phyloP scores from a whole-genome alignment of 2,888 invertebrate genomes.

The Drosophila koepferae region DNA sequence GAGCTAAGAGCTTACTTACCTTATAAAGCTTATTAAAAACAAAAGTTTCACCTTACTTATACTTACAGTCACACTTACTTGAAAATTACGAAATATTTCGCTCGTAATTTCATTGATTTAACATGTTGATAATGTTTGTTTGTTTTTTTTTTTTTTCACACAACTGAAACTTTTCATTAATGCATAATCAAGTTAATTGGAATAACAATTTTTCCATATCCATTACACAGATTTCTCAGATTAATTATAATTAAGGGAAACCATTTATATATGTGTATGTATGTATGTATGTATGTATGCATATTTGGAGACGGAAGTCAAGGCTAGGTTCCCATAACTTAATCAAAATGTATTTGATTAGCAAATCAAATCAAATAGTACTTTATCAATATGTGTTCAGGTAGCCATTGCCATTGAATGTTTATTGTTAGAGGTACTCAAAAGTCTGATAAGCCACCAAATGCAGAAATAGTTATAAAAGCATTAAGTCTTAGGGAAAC shows the following conservation, averaged over 20 bases:
- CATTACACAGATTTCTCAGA: conserved; percentile 45
- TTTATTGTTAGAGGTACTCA: background rate
- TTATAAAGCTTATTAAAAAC: background rate
- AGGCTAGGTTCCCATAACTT: conserved; percentile 23
- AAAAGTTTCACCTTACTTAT: background rate
- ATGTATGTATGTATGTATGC: background rate
- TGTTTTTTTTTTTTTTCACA: background rate
- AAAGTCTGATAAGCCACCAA: conserved; percentile 21
- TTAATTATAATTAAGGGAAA: conserved; percentile 8
- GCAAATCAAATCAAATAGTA: background rate
- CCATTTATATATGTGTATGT: background rate
- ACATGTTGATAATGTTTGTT: background rate
- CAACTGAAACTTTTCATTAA: background rate
- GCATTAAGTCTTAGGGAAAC: background rate
- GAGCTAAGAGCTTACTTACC: too few relatives aligned
- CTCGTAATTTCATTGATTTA: background rate
- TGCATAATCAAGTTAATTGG: conserved; percentile 23
- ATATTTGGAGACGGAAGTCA: background rate
- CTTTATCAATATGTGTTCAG: conserved; percentile 10
- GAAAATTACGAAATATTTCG: background rate
- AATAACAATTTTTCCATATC: conserved; percentile 21
- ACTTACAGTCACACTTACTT: background rate
- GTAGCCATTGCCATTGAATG: conserved; percentile 13
- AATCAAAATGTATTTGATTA: background rate
- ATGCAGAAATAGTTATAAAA: conserved; percentile 6